Conservation (phyloP, 2,797 vertebrate genomes). For the Danionella dracula region DNA sequence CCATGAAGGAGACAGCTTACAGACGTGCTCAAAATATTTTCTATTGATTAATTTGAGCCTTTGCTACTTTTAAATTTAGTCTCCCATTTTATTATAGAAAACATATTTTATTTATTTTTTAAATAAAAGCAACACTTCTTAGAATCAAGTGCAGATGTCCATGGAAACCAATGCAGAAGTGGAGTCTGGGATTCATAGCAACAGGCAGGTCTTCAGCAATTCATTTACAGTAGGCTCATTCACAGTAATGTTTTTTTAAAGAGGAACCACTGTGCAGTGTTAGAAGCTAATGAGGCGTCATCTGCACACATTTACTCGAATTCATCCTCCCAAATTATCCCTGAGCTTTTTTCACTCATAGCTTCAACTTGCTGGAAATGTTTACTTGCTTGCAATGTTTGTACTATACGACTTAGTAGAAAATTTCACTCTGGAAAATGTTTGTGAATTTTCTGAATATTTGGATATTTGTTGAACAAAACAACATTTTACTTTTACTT, state of each 20-base stretch:
- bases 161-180: constrained; percentile 31
- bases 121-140: constrained; percentile 5
- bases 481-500: no score
- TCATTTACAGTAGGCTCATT: constrained; percentile 32
- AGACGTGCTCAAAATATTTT: not conserved
- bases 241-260: constrained; percentile 35
- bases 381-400: not conserved
- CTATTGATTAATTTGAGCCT: constrained; percentile 11
- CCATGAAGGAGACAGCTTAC: not conserved
- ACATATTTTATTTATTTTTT: not conserved
- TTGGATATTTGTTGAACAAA: no score
- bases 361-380: constrained; percentile 19
- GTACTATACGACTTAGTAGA: no score
- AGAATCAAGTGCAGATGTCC: constrained; percentile 19
- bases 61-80: no score
- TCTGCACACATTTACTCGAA: constrained; percentile 40
- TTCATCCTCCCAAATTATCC: constrained; percentile 24
- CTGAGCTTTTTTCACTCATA: not conserved
- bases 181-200: constrained; percentile 19
- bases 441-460: no score
- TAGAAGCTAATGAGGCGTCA: constrained; percentile 34
- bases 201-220: constrained; percentile 12
- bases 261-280: constrained; percentile 29
- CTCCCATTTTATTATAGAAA: no score
- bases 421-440: no score